phyloP scores from a whole-genome alignment of 2,888 invertebrate genomes.

The Antheraea yamamai region DNA sequence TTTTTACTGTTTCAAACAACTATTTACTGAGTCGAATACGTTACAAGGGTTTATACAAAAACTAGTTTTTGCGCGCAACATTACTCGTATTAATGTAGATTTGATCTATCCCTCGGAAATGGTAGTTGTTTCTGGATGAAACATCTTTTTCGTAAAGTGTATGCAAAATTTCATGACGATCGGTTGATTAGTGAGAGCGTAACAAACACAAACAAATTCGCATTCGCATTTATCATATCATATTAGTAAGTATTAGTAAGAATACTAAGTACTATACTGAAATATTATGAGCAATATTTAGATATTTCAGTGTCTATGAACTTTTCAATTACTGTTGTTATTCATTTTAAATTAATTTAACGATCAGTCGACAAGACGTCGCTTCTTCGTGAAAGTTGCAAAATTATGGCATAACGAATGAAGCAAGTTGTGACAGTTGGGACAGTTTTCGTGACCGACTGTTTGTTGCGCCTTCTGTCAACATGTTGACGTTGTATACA shows the following conservation, averaged over 20 bases:
- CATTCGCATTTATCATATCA: too few relatives aligned
- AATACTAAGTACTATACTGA: background rate
- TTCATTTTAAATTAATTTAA: conserved; percentile 45
- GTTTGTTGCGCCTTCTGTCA: conserved; percentile 14
- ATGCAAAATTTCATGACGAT: too few relatives aligned
- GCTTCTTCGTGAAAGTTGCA: conserved; percentile 36
- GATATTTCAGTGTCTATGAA: background rate
- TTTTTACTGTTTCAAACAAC: background rate
- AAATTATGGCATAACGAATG: conserved; percentile 57
- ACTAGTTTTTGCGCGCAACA: too few relatives aligned
- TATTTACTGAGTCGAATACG: background rate
- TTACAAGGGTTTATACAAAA: background rate
- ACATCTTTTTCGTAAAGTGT: too few relatives aligned
- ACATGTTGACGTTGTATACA: background rate
- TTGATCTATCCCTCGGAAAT: too few relatives aligned
- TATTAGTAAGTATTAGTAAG: too few relatives aligned
- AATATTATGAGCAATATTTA: background rate
- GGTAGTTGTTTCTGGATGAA: too few relatives aligned
- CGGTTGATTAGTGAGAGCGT: too few relatives aligned
- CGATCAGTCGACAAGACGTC: conserved; percentile 44
- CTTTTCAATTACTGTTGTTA: conserved; percentile 8
- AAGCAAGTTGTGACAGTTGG: conserved; percentile 51
- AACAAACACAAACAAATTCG: too few relatives aligned
- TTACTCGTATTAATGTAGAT: too few relatives aligned
- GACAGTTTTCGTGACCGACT: conserved; percentile 32